Base-by-base conservation (phyloP, 1,140 invertebrate genomes). In the Pogonognathellus flavescens region DNA sequence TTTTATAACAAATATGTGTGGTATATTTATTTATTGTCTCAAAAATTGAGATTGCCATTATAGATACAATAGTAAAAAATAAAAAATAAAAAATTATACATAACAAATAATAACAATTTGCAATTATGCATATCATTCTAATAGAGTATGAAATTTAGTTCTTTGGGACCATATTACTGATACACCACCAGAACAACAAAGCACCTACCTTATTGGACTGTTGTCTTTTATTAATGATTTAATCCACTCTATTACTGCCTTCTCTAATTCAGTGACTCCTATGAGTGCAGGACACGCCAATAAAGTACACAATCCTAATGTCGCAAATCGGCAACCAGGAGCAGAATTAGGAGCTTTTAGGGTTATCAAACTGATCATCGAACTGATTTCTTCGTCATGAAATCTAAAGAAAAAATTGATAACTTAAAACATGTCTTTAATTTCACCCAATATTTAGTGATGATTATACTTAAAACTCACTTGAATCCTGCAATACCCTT, bases 211-310 rank as follows among this genome's bases (percentile, higher is more conserved):
- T 16, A 66, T 82, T 49, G 96, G 96, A 11, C 94, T 94, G 91
- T 98, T 96, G 90, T 97, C 96, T 81, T 94, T 94, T 0, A 98
- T 95, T 0, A 99, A 92, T 96, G 97, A 98, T 84, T 96, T 95
- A 6, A 99, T 94, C 97, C 97, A 99, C 90, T 97, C 96, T 82
- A 98, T 95, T n/a, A 95, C 95, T 89, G 94, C 94, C 82, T 95
- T 95, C 91, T 99, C 97, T 88, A 97, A 94, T 90, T 97, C 94
- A 87, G 93, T 90, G 88, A 93, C 90, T 10, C 93, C 92, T 72
- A 98, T 94, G 6, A 99, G 90, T 9, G 96, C 96, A 8, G 97
- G 97, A 91, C 97, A 98, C 0, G 97, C 96, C 59, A 99, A 95
- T 0, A 99, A 93, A 95, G 98, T 98, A 90, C 97, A 98, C 0